Conservation (phyloP, 2,113 vertebrate species). For the Zosterops japonicus region DNA sequence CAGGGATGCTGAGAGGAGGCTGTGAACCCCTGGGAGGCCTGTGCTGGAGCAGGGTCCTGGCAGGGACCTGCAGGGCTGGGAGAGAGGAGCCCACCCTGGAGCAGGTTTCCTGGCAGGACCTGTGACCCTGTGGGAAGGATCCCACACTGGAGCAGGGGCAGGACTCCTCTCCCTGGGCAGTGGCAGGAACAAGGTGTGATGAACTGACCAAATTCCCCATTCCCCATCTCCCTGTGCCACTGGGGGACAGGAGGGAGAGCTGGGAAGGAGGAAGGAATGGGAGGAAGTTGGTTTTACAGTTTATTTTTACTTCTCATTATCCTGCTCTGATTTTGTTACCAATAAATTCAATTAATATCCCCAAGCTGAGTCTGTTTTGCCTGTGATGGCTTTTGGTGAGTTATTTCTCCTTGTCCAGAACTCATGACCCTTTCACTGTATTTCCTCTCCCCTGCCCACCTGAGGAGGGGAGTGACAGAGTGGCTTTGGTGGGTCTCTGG, state of each 20-base stretch:
- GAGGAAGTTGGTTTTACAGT: background rate
- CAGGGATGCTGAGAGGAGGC: background rate
- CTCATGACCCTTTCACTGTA: accelerated
- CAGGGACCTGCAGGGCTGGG: background rate
- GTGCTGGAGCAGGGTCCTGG: background rate
- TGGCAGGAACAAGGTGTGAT: background rate
- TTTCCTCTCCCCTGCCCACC: background rate
- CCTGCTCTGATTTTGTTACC: background rate
- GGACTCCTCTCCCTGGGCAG: background rate
- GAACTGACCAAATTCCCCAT: too few relatives aligned
- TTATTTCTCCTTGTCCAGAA: background rate
- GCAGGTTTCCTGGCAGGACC: background rate
- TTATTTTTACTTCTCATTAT: background rate
- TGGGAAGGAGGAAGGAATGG: background rate
- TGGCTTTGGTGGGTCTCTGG: background rate
- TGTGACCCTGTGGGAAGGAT: background rate
- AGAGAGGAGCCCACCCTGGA: background rate
- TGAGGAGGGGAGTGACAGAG: background rate
- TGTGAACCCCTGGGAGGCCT: background rate
- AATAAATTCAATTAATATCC: background rate
- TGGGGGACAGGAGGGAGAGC: background rate
- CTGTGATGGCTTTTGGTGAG: background rate
- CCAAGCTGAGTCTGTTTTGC: background rate
- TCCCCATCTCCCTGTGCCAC: background rate
- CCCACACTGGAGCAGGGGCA: background rate